These are phyloP conservation scores for Cryptocephalus moraei DNA, from an alignment of 2,888 invertebrate species.

Conservation along the genomic window DNA sequence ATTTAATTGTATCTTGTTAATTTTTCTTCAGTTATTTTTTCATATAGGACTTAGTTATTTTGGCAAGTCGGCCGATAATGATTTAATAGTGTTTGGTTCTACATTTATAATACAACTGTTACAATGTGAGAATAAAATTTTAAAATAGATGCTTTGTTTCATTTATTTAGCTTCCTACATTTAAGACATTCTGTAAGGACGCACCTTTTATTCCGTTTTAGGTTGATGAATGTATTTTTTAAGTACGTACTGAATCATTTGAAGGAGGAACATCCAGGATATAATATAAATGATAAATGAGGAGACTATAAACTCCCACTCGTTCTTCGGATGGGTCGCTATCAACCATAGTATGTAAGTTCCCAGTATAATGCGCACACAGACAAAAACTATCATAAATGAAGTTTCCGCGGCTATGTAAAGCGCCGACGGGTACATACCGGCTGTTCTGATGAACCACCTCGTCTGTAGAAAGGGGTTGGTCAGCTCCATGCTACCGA, in stretches of 20 bases:
- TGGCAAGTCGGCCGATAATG: slow-evolving; percentile 21
- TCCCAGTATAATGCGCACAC: slow-evolving; percentile 44
- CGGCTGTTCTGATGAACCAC: slow-evolving; percentile 49
- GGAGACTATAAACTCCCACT: slow-evolving; percentile 30
- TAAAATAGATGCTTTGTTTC: slow-evolving; percentile 8
- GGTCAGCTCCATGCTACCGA: slow-evolving; percentile 49
- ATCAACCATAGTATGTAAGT: slow-evolving; percentile 40
- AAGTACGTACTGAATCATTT: slow-evolving; percentile 26
- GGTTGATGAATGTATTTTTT: slow-evolving; percentile 16
- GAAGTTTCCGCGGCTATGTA: slow-evolving; percentile 41
- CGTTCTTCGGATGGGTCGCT: slow-evolving; percentile 37
- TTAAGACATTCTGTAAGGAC: too few relatives aligned
- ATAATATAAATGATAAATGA: slow-evolving; percentile 28
- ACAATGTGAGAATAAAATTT: slow-evolving; percentile 26
- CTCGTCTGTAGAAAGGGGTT: slow-evolving; percentile 52
- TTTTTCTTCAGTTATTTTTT: slow-evolving; percentile 23
- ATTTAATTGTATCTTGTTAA: slow-evolving; percentile 24
- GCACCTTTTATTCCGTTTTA: too few relatives aligned
- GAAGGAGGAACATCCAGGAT: slow-evolving; percentile 32
- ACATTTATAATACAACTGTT: slow-evolving; percentile 32
- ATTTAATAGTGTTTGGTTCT: slow-evolving; percentile 30
- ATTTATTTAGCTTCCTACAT: background rate
- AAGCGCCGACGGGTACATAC: slow-evolving; percentile 38
- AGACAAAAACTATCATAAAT: slow-evolving; percentile 43
- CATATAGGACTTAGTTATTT: slow-evolving; percentile 27